These are phyloP conservation scores for Columba livia DNA, from an alignment of 2,113 vertebrate genomes.

Conservation along the genomic window DNA sequence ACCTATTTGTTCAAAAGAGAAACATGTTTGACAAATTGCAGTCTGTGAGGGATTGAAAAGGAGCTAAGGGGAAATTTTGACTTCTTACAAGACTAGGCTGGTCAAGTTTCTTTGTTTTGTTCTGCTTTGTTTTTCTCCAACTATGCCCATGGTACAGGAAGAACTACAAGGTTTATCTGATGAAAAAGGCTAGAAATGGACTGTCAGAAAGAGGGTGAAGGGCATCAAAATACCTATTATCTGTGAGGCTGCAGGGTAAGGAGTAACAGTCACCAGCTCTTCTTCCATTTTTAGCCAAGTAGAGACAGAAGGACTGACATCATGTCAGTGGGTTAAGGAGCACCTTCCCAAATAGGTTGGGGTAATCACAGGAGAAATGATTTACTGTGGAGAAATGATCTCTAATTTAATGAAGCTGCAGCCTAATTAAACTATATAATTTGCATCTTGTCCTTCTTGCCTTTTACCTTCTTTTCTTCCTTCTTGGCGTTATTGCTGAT, in stretches of 20 bases:
- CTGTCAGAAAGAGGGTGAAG: background rate
- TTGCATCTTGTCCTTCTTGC: background rate
- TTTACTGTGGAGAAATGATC: background rate
- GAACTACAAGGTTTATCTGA: background rate
- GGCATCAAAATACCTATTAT: background rate
- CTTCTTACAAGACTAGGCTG: background rate
- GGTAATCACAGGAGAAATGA: background rate
- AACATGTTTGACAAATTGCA: background rate
- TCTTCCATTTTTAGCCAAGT: background rate
- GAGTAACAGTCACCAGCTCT: background rate
- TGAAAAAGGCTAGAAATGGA: background rate
- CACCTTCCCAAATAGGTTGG: background rate
- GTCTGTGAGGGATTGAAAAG: rapidly evolving
- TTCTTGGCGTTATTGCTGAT: background rate
- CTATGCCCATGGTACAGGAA: rapidly evolving
- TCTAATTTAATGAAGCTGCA: background rate
- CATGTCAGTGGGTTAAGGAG: background rate
- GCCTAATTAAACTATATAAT: background rate
- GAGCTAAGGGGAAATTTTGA: background rate
- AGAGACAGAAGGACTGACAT: background rate
- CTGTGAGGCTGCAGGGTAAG: background rate
- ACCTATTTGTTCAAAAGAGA: background rate
- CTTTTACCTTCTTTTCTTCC: background rate
- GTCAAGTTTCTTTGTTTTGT: background rate
- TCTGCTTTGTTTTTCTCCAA: background rate